Evolutionary conservation across 1,140 invertebrate genomes (phyloP).

Genomic region (Drosophila trapezifrons): DNA sequence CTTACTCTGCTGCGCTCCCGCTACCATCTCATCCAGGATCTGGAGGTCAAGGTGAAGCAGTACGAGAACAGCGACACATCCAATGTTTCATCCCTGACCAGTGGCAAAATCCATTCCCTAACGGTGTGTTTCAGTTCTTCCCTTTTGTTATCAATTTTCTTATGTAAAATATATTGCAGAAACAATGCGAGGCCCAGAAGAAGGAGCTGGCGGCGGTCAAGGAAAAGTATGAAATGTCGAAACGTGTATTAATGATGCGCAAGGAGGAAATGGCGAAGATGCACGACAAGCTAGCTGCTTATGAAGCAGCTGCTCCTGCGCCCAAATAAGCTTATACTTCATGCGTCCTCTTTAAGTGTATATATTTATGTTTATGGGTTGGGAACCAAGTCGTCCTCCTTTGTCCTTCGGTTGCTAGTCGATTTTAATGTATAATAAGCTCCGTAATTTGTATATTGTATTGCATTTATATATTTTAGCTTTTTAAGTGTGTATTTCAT

Average conservation of each 20-base stretch:
- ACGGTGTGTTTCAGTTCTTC: slow-evolving; percentile 32
- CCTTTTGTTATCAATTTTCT: neutral
- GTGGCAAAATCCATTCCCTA: slow-evolving; percentile 51
- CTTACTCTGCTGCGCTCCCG: slow-evolving; percentile 50
- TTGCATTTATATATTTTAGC: neutral
- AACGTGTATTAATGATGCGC: slow-evolving; percentile 49
- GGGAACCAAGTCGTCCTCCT: neutral
- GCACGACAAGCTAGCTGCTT: slow-evolving; percentile 6
- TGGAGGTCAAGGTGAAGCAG: slow-evolving; percentile 47
- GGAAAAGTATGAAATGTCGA: slow-evolving; percentile 61
- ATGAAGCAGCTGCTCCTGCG: slow-evolving; percentile 10
- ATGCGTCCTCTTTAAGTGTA: slow-evolving; percentile 2
- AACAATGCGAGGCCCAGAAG: slow-evolving; percentile 45
- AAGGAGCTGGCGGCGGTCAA: slow-evolving; percentile 39
- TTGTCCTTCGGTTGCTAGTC: neutral
- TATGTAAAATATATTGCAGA: slow-evolving; percentile 15
- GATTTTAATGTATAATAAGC: neutral
- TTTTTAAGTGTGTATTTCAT: neutral
- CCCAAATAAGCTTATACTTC: slow-evolving; percentile 31
- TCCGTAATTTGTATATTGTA: neutral
- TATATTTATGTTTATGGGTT: neutral
- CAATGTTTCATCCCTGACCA: slow-evolving; percentile 44
- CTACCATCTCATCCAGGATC: slow-evolving; percentile 45
- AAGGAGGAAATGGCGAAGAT: slow-evolving; percentile 52
- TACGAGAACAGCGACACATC: slow-evolving; percentile 58